Base-by-base conservation (phyloP, 2,888 invertebrate species). In the Drosophila siamana region DNA sequence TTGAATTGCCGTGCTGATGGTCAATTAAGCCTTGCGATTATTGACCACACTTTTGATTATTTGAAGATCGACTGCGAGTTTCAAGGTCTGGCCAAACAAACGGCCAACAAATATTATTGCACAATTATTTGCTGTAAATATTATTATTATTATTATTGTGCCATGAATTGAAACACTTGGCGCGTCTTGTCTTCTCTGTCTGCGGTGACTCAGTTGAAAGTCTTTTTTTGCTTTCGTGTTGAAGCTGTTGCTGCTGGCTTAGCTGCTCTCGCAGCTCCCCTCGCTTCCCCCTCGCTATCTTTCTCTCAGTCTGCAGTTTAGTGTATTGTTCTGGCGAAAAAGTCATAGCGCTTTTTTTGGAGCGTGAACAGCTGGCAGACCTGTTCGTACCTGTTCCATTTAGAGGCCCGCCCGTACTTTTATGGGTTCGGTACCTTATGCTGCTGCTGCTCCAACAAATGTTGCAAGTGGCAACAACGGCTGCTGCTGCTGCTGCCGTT, bases 381-480 rank as follows among this genome's bases (percentile, higher is more conserved):
- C 54, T 56, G 51, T 56, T 60, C 61, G 41, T 88, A 83, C 88
- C 83, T 88, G 83, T 78, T 83, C 88, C 88, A 83, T 83, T 88
- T 83, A 74, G 62, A 43, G 83, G 88, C 69, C 80, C 81, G 86
- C 86, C 83, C 80, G 82, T 87, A 84, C 88, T 84, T 84, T 86
- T 84, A 88, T 84, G 83, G 83, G 80, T 75, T 84, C 84, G 74
- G 82, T 88, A 80, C 88, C 84, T 83, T 86, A 81, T 86, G 86
- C 83, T 82, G 69, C 75, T 41, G 24, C 13, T 13, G 36, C 36
- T n/a, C 22, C 69, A 61, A 60, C 66, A 74, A 80, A 82, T 73
- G 83, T 73, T 83, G 81, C 81, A 80, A 84, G 80, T 80, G 77
- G 74, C 76, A 73, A 68, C 76, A 73, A 64, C 67, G 59, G 67